phyloP scores from a whole-genome alignment of 2,888 invertebrate genomes.

The Gisinianus flammeolus region DNA sequence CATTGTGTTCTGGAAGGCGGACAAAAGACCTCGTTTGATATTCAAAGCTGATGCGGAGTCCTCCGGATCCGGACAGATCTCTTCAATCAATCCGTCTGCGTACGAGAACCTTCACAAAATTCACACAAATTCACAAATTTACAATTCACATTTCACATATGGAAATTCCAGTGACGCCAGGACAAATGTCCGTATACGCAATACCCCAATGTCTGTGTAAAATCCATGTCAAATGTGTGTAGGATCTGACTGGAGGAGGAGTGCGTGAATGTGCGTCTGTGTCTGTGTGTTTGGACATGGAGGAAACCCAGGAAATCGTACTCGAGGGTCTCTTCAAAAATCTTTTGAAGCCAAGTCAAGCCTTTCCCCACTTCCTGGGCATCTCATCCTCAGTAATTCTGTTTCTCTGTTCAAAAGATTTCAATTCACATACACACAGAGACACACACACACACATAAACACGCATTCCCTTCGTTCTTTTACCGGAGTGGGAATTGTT shows the following conservation, averaged over 20 bases:
- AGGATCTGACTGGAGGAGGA: too few species aligned
- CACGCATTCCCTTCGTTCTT: neutral
- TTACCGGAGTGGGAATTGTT: constrained; percentile 57
- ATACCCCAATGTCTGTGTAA: neutral
- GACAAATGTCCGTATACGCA: neutral
- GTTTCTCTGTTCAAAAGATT: neutral
- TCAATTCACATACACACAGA: neutral
- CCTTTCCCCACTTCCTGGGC: neutral
- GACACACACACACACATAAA: neutral
- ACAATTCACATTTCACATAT: constrained; percentile 4
- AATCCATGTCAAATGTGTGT: too few species aligned
- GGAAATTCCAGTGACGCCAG: too few species aligned
- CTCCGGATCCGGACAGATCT: constrained; percentile 76
- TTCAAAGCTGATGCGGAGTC: constrained; percentile 86
- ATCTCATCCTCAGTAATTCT: constrained; percentile 6
- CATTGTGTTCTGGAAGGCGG: constrained; percentile 89
- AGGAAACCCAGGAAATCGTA: constrained; percentile 20
- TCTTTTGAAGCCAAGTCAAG: constrained; percentile 38
- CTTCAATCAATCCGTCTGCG: constrained; percentile 81
- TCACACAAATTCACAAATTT: neutral
- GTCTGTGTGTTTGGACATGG: neutral
- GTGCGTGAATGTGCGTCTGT: neutral
- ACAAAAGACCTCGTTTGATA: constrained; percentile 84
- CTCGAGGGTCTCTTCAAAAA: constrained; percentile 33
- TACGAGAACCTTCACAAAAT: constrained; percentile 70